Conservation (phyloP, 1,140 invertebrate species). For the Anastrepha ludens region DNA sequence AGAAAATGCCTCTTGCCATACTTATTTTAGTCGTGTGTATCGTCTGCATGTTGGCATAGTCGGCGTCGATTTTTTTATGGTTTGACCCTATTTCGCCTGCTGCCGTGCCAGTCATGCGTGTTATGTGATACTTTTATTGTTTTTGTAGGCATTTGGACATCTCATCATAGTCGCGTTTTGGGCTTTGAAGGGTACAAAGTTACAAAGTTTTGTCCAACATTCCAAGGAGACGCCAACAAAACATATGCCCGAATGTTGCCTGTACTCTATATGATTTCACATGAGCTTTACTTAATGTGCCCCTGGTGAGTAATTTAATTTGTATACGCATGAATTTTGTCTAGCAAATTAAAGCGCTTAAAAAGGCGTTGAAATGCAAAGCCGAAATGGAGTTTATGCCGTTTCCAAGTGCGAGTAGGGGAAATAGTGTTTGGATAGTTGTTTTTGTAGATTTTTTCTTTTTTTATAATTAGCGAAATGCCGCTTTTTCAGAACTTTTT, state of each 20-base stretch:
- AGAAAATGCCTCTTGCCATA: too few relatives aligned
- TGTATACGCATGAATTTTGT: not conserved
- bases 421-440: too few relatives aligned
- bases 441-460: too few relatives aligned
- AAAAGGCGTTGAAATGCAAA: constrained; percentile 4
- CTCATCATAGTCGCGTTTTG: not conserved
- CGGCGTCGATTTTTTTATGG: constrained; percentile 15
- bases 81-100: constrained; percentile 31
- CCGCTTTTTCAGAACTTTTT: too few relatives aligned
- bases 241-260: not conserved
- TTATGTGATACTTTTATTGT: constrained; percentile 28
- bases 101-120: constrained; percentile 26
- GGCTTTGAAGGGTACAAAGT: constrained; percentile 8
- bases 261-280: not conserved
- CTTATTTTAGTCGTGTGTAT: not conserved
- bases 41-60: not conserved
- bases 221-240: not conserved
- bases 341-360: not conserved
- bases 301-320: constrained; percentile 16
- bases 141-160: not conserved
- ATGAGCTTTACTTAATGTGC: constrained; percentile 12
- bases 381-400: not conserved
- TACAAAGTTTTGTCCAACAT: not conserved
- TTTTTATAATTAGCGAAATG: too few relatives aligned
- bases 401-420: too few relatives aligned